phyloP scores from a whole-genome alignment of 1,140 invertebrate species.

The Mya arenaria region DNA sequence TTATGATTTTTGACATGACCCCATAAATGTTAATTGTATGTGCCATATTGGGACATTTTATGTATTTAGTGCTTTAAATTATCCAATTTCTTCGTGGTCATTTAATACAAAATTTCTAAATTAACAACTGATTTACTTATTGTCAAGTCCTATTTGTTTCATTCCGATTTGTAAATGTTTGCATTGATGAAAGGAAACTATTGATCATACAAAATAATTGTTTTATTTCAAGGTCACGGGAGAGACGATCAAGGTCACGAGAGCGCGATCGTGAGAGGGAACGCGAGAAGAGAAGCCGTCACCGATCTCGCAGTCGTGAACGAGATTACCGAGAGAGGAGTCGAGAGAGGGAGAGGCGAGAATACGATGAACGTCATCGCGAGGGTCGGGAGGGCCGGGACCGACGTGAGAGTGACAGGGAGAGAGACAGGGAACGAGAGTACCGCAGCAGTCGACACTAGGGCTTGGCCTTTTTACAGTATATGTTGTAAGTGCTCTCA shows the following conservation, averaged over 20 bases:
- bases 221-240: slow-evolving; percentile 74
- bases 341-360: slow-evolving; percentile 82
- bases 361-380: slow-evolving; percentile 73
- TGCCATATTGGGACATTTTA: no score
- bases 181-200: no score
- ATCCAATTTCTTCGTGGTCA: no score
- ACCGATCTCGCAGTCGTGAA: slow-evolving; percentile 79
- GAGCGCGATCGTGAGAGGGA: slow-evolving; percentile 88
- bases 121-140: no score
- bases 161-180: no score
- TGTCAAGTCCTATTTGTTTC: no score
- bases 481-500: slow-evolving; percentile 45
- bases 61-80: no score
- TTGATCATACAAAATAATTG: no score
- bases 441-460: slow-evolving; percentile 69
- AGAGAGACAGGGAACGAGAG: slow-evolving; percentile 72
- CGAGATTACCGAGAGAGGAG: slow-evolving; percentile 85
- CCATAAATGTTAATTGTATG: no score
- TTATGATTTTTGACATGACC: no score
- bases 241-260: slow-evolving; percentile 84
- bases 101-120: no score
- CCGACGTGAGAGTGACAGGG: slow-evolving; percentile 78
- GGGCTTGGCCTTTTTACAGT: neutral
- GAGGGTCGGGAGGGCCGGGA: slow-evolving; percentile 67
- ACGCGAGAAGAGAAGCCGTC: slow-evolving; percentile 81